phyloP scores from a whole-genome alignment of 2,888 invertebrate species.

The Drosophila lacicola region DNA sequence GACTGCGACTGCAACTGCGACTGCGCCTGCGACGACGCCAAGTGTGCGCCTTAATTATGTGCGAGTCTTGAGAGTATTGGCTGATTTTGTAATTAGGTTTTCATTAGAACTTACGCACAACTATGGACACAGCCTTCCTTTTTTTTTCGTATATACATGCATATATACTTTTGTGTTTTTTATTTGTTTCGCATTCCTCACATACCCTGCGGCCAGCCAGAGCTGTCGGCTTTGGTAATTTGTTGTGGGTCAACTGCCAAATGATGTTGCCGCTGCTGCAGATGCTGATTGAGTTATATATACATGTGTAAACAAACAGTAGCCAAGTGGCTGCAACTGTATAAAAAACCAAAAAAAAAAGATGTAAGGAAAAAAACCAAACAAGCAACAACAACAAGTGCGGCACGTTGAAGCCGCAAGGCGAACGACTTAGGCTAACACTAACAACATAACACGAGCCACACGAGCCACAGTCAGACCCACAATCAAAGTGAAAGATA shows the following conservation, averaged over 20 bases:
- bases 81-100: slow-evolving; percentile 82
- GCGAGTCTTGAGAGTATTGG: slow-evolving; percentile 81
- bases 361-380: slow-evolving; percentile 6
- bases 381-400: slow-evolving; percentile 25
- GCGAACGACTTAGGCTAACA: slow-evolving; percentile 66
- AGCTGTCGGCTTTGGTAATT: slow-evolving; percentile 36
- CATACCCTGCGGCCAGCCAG: slow-evolving; percentile 13
- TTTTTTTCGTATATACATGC: slow-evolving; percentile 6
- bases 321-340: slow-evolving; percentile 66
- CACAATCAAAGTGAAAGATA: slow-evolving; percentile 82
- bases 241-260: slow-evolving; percentile 70
- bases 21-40: slow-evolving; percentile 52
- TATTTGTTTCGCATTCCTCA: slow-evolving; percentile 25
- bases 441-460: slow-evolving; percentile 65
- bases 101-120: slow-evolving; percentile 78
- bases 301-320: slow-evolving; percentile 81
- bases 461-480: slow-evolving; percentile 68
- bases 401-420: slow-evolving; percentile 48
- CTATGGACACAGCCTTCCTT: slow-evolving; percentile 61
- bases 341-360: neutral
- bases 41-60: slow-evolving; percentile 83
- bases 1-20: slow-evolving; percentile 1
- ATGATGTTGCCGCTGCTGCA: slow-evolving; percentile 37
- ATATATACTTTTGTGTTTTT: neutral
- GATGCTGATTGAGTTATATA: slow-evolving; percentile 77